These are phyloP conservation scores for Orbicella faveolata DNA, from an alignment of 64 coral and sea anemone genomes.

Conservation along the genomic window DNA sequence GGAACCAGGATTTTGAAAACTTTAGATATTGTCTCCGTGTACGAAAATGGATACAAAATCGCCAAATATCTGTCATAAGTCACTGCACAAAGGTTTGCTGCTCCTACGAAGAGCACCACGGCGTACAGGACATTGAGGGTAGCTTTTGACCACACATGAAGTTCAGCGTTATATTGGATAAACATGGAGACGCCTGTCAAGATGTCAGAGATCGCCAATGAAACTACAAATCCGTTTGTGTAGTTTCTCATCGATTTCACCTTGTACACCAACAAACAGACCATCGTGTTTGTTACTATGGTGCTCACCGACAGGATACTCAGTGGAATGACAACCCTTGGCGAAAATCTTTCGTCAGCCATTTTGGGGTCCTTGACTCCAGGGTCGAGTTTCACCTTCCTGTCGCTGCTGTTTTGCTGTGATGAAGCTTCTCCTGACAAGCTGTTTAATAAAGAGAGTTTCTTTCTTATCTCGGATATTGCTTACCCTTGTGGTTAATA, in stretches of 20 bases:
- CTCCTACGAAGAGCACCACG: conserved; percentile 52
- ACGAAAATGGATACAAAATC: conserved; percentile 46
- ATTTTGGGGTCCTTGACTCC: background rate
- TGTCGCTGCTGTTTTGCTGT: background rate
- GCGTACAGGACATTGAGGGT: conserved; percentile 54
- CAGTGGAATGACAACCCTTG: conserved; percentile 10
- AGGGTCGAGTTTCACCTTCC: background rate
- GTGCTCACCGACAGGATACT: conserved; percentile 44
- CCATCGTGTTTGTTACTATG: conserved; percentile 42
- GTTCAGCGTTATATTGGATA: conserved; percentile 47
- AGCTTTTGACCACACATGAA: conserved; percentile 29
- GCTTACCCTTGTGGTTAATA: background rate
- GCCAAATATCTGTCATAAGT: conserved; percentile 67
- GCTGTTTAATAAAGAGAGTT: background rate
- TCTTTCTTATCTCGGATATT: conserved; percentile 3
- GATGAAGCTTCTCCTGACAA: background rate
- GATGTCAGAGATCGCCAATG: conserved; percentile 57
- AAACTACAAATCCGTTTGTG: conserved; percentile 67
- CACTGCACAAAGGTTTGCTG: conserved; percentile 59
- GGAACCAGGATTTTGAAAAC: conserved; percentile 54
- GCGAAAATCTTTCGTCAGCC: background rate
- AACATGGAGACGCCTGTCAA: conserved; percentile 51
- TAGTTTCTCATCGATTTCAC: conserved; percentile 63
- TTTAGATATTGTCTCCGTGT: conserved; percentile 28
- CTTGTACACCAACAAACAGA: conserved; percentile 57